Evolutionary conservation across 2,113 vertebrate genomes (phyloP).

Genomic region (Pipa parva): DNA sequence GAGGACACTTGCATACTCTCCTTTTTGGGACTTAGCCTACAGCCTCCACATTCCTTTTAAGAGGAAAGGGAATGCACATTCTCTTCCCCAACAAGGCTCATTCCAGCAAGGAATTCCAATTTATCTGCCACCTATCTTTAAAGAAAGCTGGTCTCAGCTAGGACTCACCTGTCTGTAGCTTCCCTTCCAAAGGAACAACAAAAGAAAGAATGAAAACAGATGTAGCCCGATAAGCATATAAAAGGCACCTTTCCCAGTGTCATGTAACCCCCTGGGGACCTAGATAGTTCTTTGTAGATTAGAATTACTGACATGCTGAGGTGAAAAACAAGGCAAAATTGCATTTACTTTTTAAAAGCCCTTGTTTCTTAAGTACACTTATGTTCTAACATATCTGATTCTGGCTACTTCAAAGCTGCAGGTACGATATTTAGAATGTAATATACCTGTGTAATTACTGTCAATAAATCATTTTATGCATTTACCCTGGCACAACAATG

Average conservation of each 20-base stretch:
- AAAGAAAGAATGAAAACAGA: conserved; percentile 4
- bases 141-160: neutral
- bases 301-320: neutral
- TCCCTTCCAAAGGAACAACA: neutral
- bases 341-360: no score
- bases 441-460: no score
- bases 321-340: neutral
- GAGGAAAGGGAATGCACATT: neutral
- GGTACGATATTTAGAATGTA: no score
- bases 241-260: conserved; percentile 1
- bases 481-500: neutral
- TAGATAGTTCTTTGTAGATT: neutral
- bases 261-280: neutral
- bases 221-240: neutral
- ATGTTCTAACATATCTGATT: no score
- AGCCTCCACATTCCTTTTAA: neutral
- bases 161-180: conserved; percentile 1
- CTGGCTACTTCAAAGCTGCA: no score
- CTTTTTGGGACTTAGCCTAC: neutral
- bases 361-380: no score
- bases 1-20: neutral
- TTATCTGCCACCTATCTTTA: neutral
- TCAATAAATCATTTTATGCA: no score
- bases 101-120: neutral
- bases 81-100: neutral